These are phyloP conservation scores for Poecilobothrus nobilitatus DNA, from an alignment of 2,888 invertebrate species.

Conservation along the genomic window DNA sequence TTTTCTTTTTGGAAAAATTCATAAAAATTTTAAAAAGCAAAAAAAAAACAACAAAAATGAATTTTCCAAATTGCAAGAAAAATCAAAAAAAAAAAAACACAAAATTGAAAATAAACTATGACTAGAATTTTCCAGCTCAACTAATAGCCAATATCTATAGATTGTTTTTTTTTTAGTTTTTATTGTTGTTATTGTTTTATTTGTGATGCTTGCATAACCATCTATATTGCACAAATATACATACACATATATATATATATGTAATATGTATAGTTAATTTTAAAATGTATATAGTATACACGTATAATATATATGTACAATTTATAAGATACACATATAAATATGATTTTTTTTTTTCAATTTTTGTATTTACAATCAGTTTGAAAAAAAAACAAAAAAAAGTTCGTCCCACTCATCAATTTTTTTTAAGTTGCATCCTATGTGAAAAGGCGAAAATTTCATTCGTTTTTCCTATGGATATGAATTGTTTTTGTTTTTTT, in stretches of 20 bases:
- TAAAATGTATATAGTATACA: too few relatives aligned
- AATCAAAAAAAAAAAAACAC: not conserved
- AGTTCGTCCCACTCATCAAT: slow-evolving; percentile 20
- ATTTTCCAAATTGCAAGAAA: not conserved
- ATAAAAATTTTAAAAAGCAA: not conserved
- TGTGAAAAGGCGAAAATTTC: slow-evolving; percentile 10
- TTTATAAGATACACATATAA: too few relatives aligned
- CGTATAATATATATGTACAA: not conserved
- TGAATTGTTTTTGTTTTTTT: not conserved
- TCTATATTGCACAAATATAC: not conserved
- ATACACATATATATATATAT: not conserved
- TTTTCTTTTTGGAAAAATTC: not conserved
- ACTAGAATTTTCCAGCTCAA: slow-evolving; percentile 6
- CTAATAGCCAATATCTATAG: slow-evolving; percentile 4
- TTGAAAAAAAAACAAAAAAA: not conserved
- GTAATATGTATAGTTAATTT: too few relatives aligned
- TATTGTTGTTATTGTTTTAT: too few relatives aligned
- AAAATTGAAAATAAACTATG: not conserved
- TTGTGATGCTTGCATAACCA: not conserved
- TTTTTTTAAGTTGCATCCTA: slow-evolving; percentile 12
- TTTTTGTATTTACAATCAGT: too few relatives aligned
- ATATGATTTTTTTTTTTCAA: too few relatives aligned
- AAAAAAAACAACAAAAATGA: not conserved
- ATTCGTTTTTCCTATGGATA: slow-evolving; percentile 3
- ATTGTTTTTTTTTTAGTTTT: not conserved